Percentiles rank a stretch among this genome's conserved stretches.
Evolutionary conservation across 2,888 invertebrate species (phyloP).

Genomic region (Platypus cylindrus): DNA sequence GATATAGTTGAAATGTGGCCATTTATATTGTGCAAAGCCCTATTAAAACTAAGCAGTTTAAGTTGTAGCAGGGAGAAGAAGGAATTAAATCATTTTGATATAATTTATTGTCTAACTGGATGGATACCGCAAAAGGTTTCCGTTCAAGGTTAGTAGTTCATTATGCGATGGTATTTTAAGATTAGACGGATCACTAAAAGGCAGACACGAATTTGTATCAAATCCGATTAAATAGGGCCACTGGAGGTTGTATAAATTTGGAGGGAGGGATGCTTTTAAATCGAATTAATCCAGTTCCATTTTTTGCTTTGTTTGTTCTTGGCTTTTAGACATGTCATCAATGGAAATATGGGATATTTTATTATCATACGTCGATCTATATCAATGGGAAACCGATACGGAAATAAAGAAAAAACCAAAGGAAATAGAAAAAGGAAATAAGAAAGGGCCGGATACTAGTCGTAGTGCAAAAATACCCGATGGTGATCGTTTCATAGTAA

Average conservation of each 20-base stretch:
- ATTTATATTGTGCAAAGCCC: slow-evolving; percentile 36
- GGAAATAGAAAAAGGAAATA: slow-evolving; percentile 6
- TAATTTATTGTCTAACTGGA: slow-evolving; percentile 36
- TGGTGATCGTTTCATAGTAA: slow-evolving; percentile 18
- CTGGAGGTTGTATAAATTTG: too few species aligned
- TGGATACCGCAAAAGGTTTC: slow-evolving; percentile 29
- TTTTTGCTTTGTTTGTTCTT: too few species aligned
- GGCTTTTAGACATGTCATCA: slow-evolving; percentile 15
- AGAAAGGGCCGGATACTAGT: slow-evolving; percentile 5
- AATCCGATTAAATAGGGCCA: too few species aligned
- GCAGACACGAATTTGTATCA: too few species aligned
- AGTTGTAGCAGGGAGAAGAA: slow-evolving; percentile 30
- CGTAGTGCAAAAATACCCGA: slow-evolving; percentile 7
- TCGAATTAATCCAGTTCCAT: too few species aligned
- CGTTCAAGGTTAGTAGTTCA: slow-evolving; percentile 15
- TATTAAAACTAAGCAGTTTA: slow-evolving; percentile 35
- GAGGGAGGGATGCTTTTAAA: too few species aligned
- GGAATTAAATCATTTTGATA: slow-evolving; percentile 35
- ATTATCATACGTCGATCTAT: slow-evolving; percentile 22
- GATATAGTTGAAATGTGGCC: slow-evolving; percentile 36
- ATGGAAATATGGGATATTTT: slow-evolving; percentile 26
- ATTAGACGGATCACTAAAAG: too few species aligned
- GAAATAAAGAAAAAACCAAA: slow-evolving; percentile 7
- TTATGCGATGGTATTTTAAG: too few species aligned
- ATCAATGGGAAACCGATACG: slow-evolving; percentile 19